Percentiles rank a stretch among this genome's conserved stretches.
phyloP scores from a whole-genome alignment of 2,113 vertebrate genomes.

The Eubucco bourcierii region DNA sequence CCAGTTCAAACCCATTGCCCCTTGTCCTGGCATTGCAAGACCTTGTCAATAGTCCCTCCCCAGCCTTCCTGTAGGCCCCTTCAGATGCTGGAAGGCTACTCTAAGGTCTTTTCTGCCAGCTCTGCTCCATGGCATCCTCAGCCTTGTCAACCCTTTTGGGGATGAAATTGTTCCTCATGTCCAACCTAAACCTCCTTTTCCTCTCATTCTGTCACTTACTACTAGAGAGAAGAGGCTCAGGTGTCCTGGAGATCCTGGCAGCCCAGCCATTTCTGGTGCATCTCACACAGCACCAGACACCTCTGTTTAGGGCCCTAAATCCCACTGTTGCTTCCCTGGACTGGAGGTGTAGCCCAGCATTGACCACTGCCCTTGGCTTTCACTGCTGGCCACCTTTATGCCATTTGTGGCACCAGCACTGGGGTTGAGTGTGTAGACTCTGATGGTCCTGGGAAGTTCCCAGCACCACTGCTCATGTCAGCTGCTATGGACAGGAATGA shows the following conservation, averaged over 20 bases:
- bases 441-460: neutral
- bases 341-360: neutral
- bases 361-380: neutral
- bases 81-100: too few species aligned
- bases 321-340: neutral
- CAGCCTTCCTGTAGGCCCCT: too few species aligned
- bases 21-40: too few species aligned
- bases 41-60: too few species aligned
- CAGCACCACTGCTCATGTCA: neutral
- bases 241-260: neutral
- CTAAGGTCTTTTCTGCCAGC: too few species aligned
- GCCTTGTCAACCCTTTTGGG: neutral
- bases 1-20: too few species aligned
- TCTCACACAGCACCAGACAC: neutral
- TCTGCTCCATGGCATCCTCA: too few species aligned
- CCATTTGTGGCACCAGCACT: accelerated
- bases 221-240: neutral
- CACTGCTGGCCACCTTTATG: neutral
- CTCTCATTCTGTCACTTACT: neutral
- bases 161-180: neutral
- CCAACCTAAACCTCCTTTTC: neutral
- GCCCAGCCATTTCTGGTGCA: neutral
- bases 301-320: neutral
- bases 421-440: neutral
- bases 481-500: neutral